phyloP scores from a whole-genome alignment of 92 coral and sea anemone genomes.

The Parazoanthus swiftii region DNA sequence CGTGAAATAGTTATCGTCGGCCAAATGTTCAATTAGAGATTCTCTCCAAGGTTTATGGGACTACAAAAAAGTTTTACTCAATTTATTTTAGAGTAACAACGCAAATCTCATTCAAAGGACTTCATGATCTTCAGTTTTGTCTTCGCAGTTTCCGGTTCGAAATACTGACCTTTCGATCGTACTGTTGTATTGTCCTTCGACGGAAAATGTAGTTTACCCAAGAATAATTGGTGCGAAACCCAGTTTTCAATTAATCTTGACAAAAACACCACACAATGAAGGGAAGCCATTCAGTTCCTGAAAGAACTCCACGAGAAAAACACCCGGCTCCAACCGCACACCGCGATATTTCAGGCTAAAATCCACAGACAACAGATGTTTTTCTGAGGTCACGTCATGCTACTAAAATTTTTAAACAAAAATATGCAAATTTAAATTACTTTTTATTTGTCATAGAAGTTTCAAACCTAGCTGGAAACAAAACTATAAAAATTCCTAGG shows the following conservation, averaged over 20 bases:
- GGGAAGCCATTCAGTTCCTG: background rate
- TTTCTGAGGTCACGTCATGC: background rate
- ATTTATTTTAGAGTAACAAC: background rate
- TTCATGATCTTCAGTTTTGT: background rate
- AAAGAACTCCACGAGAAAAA: background rate
- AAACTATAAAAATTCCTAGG: background rate
- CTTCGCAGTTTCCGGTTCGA: background rate
- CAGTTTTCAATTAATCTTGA: background rate
- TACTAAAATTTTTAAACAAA: background rate
- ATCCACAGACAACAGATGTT: constrained; percentile 25
- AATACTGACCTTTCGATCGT: constrained; percentile 6
- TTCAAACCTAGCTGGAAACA: background rate
- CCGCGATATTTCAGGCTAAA: background rate
- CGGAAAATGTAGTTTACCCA: background rate
- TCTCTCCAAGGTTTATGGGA: background rate
- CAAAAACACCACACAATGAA: background rate
- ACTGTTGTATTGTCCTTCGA: background rate
- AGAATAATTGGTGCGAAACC: background rate
- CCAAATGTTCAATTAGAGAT: background rate
- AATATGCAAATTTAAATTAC: background rate
- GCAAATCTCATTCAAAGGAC: background rate
- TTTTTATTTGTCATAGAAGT: background rate
- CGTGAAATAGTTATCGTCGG: background rate
- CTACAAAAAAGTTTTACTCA: background rate
- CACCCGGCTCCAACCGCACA: background rate